Conservation (phyloP, 1,140 invertebrate genomes). For the Musca domestica region DNA sequence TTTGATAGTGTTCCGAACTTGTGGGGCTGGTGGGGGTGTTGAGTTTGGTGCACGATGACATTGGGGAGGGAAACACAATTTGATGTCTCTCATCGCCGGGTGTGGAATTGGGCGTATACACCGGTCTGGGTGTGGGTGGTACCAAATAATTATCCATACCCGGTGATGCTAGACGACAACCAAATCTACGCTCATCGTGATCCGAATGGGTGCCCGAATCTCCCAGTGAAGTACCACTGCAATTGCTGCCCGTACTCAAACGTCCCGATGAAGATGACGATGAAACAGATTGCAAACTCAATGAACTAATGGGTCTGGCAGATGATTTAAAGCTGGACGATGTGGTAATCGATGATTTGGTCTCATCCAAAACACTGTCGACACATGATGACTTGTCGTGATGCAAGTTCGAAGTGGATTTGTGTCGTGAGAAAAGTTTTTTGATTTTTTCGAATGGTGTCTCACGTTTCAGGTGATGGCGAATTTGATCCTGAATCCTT, state of each 20-base stretch:
- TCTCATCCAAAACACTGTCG: constrained; percentile 48
- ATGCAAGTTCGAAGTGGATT: constrained; percentile 24
- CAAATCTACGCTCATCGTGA: constrained; percentile 71
- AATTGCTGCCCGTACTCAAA: constrained; percentile 71
- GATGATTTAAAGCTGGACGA: constrained; percentile 51
- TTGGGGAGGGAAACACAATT: constrained; percentile 46
- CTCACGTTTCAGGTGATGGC: constrained; percentile 68
- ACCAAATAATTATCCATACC: constrained; percentile 60
- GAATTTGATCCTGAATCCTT: constrained; percentile 73
- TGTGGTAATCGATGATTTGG: constrained; percentile 49
- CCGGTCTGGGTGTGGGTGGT: constrained; percentile 59
- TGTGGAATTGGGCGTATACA: constrained; percentile 47
- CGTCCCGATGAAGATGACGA: constrained; percentile 76
- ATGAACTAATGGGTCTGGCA: constrained; percentile 66
- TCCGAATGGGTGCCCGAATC: constrained; percentile 84
- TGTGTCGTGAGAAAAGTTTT: constrained; percentile 68
- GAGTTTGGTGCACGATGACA: constrained; percentile 40
- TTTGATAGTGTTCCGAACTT: constrained; percentile 47
- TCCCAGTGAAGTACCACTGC: constrained; percentile 72
- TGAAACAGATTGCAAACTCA: constrained; percentile 71
- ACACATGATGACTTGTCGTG: constrained; percentile 33
- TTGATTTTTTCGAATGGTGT: constrained; percentile 75
- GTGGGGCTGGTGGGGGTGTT: constrained; percentile 50
- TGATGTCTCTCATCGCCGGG: constrained; percentile 49
- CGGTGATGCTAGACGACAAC: constrained; percentile 54